phyloP scores from a whole-genome alignment of 2,888 invertebrate species.

The Elaeidobius kamerunicus region DNA sequence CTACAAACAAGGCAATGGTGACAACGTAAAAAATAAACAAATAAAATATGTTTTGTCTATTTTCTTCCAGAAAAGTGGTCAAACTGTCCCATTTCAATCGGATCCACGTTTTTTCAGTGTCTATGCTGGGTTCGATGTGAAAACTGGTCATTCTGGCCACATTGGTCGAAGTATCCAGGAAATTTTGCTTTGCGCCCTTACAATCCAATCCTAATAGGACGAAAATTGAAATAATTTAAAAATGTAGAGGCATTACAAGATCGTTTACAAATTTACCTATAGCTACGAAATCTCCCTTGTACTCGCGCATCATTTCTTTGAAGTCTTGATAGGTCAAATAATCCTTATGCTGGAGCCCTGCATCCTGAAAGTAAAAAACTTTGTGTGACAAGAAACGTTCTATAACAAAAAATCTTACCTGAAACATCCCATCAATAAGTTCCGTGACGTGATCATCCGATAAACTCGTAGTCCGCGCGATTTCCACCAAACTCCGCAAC shows the following conservation, averaged over 20 bases:
- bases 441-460: constrained; percentile 89
- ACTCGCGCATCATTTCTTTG: constrained; percentile 94
- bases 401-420: no score
- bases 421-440: constrained; percentile 92
- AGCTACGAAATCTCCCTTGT: constrained; percentile 92
- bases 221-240: no score
- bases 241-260: no score
- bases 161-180: constrained; percentile 90
- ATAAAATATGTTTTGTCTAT: constrained; percentile 94
- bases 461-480: constrained; percentile 86
- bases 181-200: constrained; percentile 94
- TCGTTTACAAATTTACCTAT: no score
- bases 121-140: constrained; percentile 79
- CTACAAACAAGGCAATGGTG: constrained; percentile 89
- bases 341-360: constrained; percentile 86
- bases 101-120: constrained; percentile 66
- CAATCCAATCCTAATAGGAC: no score
- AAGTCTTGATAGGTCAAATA: constrained; percentile 89
- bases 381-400: no score
- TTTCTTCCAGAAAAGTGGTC: constrained; percentile 91
- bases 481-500: constrained; percentile 88
- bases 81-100: constrained; percentile 80
- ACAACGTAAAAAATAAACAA: constrained; percentile 93
- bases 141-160: constrained; percentile 95
- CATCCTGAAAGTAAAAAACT: constrained; percentile 60